Conservation (phyloP, 2,888 invertebrate genomes). For the Prionchulus punctatus region DNA sequence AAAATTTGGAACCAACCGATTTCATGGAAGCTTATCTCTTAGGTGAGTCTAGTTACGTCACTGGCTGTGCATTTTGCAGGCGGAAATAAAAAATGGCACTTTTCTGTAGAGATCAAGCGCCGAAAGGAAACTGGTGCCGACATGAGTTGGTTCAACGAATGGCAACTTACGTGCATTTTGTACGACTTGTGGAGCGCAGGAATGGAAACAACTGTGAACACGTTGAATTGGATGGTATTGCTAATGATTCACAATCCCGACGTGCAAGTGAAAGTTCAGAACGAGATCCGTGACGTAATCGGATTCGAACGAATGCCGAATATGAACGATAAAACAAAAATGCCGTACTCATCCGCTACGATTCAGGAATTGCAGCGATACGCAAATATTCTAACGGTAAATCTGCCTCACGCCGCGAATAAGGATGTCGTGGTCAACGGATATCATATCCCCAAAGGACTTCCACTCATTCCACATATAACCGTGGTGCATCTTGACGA, state of each 20-base stretch:
- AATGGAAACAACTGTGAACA: constrained; percentile 26
- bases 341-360: constrained; percentile 20
- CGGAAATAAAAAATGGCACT: neutral
- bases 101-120: neutral
- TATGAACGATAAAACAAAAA: neutral
- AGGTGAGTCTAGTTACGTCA: constrained; percentile 6
- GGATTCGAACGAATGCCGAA: constrained; percentile 8
- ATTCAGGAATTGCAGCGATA: constrained; percentile 24
- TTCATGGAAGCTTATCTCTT: constrained; percentile 17
- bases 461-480: constrained; percentile 19
- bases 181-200: constrained; percentile 31
- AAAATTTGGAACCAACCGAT: constrained; percentile 13
- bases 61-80: neutral
- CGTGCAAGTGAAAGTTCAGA: constrained; percentile 16
- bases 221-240: constrained; percentile 25
- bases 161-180: neutral
- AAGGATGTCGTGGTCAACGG: constrained; percentile 13
- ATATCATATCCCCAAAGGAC: constrained; percentile 15
- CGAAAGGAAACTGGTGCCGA: neutral
- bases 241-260: constrained; percentile 22
- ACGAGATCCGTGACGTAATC: constrained; percentile 11
- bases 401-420: neutral
- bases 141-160: neutral
- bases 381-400: constrained; percentile 26
- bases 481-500: constrained; percentile 18